phyloP scores from a whole-genome alignment of 1,140 invertebrate species.

The Tenebrio molitor region DNA sequence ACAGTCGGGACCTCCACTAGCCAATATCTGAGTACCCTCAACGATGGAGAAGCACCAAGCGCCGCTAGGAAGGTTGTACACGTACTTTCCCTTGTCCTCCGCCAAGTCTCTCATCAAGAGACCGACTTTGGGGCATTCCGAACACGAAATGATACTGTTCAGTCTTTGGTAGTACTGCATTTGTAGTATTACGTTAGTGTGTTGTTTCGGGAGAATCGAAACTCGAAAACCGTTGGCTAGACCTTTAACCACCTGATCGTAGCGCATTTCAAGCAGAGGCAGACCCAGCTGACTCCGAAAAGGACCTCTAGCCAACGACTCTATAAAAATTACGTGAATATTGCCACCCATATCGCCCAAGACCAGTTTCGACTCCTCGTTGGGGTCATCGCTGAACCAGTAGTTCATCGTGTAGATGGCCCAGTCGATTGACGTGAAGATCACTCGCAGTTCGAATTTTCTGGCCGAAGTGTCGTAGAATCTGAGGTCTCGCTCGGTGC shows the following conservation, averaged over 20 bases:
- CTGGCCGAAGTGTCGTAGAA: slow-evolving; percentile 80
- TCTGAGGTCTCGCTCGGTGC: slow-evolving; percentile 76
- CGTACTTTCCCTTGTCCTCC: slow-evolving; percentile 54
- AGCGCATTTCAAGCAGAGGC: slow-evolving; percentile 71
- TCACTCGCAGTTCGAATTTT: slow-evolving; percentile 76
- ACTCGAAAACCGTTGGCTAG: slow-evolving; percentile 62
- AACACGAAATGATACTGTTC: slow-evolving; percentile 67
- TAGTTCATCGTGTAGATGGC: slow-evolving; percentile 75
- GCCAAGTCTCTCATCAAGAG: slow-evolving; percentile 61
- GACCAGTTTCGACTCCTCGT: slow-evolving; percentile 73
- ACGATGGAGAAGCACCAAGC: slow-evolving; percentile 72
- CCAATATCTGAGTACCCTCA: slow-evolving; percentile 72
- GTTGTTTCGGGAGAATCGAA: slow-evolving; percentile 70
- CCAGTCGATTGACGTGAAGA: slow-evolving; percentile 71
- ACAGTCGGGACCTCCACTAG: slow-evolving; percentile 81
- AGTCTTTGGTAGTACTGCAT: slow-evolving; percentile 72
- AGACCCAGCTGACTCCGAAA: slow-evolving; percentile 75
- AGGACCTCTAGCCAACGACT: slow-evolving; percentile 71
- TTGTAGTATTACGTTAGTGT: slow-evolving; percentile 73
- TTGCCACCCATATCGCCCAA: slow-evolving; percentile 77
- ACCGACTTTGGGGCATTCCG: slow-evolving; percentile 66
- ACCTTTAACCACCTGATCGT: slow-evolving; percentile 69
- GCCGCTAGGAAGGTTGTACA: slow-evolving; percentile 64
- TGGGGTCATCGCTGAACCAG: slow-evolving; percentile 71
- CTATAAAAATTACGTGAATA: slow-evolving; percentile 74